Evolutionary conservation across 2,113 vertebrate genomes (phyloP), one percentile per base, ranked within the genome.

Genomic region (Cynopterus brachyotis): DNA sequence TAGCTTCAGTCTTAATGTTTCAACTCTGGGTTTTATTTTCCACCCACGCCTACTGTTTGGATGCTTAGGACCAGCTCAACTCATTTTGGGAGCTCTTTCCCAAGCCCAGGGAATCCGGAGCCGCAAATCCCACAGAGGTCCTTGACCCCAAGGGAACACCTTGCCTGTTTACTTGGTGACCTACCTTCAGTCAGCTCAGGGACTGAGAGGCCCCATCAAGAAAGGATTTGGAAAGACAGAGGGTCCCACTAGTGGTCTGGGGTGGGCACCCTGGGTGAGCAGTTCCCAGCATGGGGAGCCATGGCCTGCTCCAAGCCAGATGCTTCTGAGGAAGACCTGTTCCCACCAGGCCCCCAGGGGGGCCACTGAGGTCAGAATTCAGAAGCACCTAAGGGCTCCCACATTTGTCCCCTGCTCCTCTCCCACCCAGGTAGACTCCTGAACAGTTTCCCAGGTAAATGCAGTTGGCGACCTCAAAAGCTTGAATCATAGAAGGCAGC

Each of bases 401-500:
- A 20, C 24, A 19, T 32, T 53, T 37, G 50, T 6, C n/a, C n/a
- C 55, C 79, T 35, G 22, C 30, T 24, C 81, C 60, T 16, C 24
- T 73, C 42, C 3, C 28, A 37, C 42, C 2, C 37, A n/a, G 19
- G 50, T 47, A 26, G 70, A 30, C 32, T 35, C 59, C 42, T 37
- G 64, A 42, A 76, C 24, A 66, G 11, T 96, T 50, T 89, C 79
- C 92, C 6, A 60, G 89, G 79, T 26, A 37, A 96, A 57, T 0
- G 16, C 5, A 45, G 30, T 37, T 26, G 53, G 42, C 70, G 53
- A 85, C 66, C 42, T 91, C 78, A 24, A 20, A 64, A 40, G 32
- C 30, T 8, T 40, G 53, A 50, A 45, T 81, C 80, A 64, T 42
- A 86, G 57, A 88, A 78, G 64, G 30, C 30, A 35, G 35, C 11